Evolutionary conservation across 2,888 invertebrate genomes (phyloP).

Genomic region (Ischnus inquisitorius): DNA sequence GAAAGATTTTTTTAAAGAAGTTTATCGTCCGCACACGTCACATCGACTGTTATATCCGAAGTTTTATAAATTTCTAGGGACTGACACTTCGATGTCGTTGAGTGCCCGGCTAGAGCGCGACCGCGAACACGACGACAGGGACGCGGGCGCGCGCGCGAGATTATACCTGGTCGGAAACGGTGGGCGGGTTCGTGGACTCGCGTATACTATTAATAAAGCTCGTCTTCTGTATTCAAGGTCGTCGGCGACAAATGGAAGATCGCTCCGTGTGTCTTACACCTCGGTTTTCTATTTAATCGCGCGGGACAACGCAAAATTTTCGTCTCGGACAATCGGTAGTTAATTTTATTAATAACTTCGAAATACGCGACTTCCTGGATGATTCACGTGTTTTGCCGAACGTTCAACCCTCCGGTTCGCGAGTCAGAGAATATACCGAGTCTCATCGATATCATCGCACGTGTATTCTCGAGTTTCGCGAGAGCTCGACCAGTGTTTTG

Average conservation of each 20-base stretch:
- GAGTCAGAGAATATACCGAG: not conserved
- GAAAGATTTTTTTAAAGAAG: not conserved
- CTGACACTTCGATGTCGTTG: not conserved
- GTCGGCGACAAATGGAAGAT: constrained; percentile 56
- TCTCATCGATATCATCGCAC: not conserved
- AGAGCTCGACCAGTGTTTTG: not conserved
- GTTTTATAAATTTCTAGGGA: constrained; percentile 11
- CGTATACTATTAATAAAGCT: constrained; percentile 79
- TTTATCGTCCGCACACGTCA: not conserved
- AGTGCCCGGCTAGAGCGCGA: constrained; percentile 31
- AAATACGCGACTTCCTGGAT: not conserved
- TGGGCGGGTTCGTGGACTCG: constrained; percentile 76
- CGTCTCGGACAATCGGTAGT: constrained; percentile 13
- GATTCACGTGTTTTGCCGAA: constrained; percentile 22
- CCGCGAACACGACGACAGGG: constrained; percentile 54
- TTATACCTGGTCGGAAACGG: constrained; percentile 63
- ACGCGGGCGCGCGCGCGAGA: constrained; percentile 53
- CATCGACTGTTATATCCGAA: not conserved
- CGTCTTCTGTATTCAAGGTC: constrained; percentile 78
- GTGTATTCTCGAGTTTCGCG: not conserved
- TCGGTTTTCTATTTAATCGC: constrained; percentile 57
- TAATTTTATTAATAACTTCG: constrained; percentile 27
- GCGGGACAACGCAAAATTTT: constrained; percentile 23
- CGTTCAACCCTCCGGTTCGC: constrained; percentile 22
- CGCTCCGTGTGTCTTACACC: constrained; percentile 63